Evolutionary conservation across 2,113 vertebrate genomes (phyloP).

Genomic region (Pithys albifrons): DNA sequence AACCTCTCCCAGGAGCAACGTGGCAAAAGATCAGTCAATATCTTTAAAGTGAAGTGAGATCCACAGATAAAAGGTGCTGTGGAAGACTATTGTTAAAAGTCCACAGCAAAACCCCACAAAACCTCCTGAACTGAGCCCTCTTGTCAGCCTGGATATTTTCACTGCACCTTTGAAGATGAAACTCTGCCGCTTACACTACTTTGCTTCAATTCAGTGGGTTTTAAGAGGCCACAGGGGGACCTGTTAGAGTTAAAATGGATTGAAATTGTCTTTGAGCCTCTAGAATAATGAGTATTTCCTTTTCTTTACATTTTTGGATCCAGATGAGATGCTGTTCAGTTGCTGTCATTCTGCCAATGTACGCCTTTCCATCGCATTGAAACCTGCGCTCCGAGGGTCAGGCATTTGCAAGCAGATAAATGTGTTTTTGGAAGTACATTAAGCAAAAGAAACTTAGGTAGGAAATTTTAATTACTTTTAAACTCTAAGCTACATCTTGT

Average conservation of each 20-base stretch:
- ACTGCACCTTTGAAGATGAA: conserved; percentile 73
- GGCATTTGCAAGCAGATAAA: conserved; percentile 38
- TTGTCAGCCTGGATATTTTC: conserved; percentile 72
- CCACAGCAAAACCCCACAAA: conserved; percentile 25
- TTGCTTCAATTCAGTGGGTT: conserved; percentile 74
- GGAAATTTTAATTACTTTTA: conserved; percentile 70
- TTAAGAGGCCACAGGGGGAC: conserved; percentile 74
- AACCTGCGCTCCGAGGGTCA: conserved; percentile 53
- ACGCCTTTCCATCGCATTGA: conserved; percentile 33
- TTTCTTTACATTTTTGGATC: conserved; percentile 76
- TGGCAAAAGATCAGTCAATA: background rate
- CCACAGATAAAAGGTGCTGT: background rate
- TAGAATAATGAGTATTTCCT: conserved; percentile 74
- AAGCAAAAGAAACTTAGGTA: conserved; percentile 58
- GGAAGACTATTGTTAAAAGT: conserved; percentile 37
- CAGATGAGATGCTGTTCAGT: conserved; percentile 57
- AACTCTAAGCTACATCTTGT: conserved; percentile 34
- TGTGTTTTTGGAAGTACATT: conserved; percentile 20
- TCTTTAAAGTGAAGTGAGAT: conserved; percentile 15
- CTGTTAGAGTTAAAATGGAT: conserved; percentile 72
- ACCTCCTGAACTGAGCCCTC: conserved; percentile 64
- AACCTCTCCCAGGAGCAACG: background rate
- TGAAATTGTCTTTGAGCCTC: conserved; percentile 72
- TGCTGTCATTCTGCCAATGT: conserved; percentile 58
- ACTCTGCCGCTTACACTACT: conserved; percentile 48